Conservation (phyloP, 2,113 vertebrate species). For the Chamaetylas fuelleborni region DNA sequence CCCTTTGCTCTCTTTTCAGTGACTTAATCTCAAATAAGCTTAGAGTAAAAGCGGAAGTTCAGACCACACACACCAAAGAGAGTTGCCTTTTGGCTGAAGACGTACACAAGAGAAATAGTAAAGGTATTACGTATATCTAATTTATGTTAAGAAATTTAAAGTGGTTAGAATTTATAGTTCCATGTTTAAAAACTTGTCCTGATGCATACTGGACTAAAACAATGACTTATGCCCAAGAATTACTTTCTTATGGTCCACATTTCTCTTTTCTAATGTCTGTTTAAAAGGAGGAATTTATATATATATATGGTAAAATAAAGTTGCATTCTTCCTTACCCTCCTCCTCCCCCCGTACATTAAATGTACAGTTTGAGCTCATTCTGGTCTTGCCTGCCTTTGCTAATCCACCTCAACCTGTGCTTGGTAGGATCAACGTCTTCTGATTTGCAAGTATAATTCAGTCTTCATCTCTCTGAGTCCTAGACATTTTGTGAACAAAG, state of each 20-base stretch:
- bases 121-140: conserved; percentile 69
- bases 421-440: conserved; percentile 72
- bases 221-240: background rate
- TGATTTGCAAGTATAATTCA: conserved; percentile 82
- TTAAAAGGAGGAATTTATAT: background rate
- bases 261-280: background rate
- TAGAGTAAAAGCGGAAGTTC: conserved; percentile 43
- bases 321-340: background rate
- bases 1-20: conserved; percentile 52
- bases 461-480: conserved; percentile 73
- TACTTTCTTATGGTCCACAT: background rate
- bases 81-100: conserved; percentile 40
- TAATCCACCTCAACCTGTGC: conserved; percentile 75
- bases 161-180: background rate
- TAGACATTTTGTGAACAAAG: conserved; percentile 83
- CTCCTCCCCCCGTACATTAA: background rate
- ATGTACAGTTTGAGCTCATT: conserved; percentile 50
- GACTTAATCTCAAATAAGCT: conserved; percentile 29
- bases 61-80: conserved; percentile 30
- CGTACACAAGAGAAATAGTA: conserved; percentile 58
- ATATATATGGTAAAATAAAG: conserved; percentile 27
- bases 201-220: conserved; percentile 1
- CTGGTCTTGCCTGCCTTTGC: conserved; percentile 67
- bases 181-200: background rate
- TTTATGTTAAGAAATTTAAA: conserved; percentile 19